Conservation (phyloP, 2,113 vertebrate genomes). For the Halcyon senegalensis region DNA sequence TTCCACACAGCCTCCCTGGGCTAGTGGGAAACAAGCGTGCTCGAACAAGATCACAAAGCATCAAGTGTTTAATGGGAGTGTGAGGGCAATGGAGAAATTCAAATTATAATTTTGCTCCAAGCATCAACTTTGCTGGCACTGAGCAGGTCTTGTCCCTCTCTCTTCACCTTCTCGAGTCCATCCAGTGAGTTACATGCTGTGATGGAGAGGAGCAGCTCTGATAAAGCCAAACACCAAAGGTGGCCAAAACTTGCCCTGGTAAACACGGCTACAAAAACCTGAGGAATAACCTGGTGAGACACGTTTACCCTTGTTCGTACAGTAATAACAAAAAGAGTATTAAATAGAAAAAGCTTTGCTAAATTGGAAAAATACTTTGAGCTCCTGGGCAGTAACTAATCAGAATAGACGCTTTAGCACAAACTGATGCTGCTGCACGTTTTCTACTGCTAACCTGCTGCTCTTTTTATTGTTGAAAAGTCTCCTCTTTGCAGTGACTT, state of each 20-base stretch:
- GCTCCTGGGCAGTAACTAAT: not conserved
- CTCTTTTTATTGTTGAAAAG: not conserved
- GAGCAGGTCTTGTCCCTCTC: not conserved
- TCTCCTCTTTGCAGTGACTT: not conserved
- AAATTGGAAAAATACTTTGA: not conserved
- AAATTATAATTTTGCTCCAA: not conserved
- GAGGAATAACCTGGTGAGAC: not conserved
- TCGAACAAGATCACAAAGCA: not conserved
- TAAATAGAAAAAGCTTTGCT: not conserved
- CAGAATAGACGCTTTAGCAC: not conserved
- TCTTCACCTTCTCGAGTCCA: not conserved
- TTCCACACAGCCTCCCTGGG: not conserved
- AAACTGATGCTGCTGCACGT: not conserved
- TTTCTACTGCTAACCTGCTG: not conserved
- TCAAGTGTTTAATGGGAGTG: not conserved
- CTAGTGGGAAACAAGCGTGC: accelerated
- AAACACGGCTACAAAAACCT: not conserved
- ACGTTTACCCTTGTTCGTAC: not conserved
- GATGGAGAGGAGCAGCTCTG: not conserved
- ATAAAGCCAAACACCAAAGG: not conserved
- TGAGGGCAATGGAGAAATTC: not conserved
- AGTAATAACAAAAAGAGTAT: not conserved
- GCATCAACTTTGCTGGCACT: not conserved
- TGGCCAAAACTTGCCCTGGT: not conserved
- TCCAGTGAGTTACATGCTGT: not conserved